phyloP scores from a whole-genome alignment of 1,140 invertebrate species.

The Euura saliciscinereae region DNA sequence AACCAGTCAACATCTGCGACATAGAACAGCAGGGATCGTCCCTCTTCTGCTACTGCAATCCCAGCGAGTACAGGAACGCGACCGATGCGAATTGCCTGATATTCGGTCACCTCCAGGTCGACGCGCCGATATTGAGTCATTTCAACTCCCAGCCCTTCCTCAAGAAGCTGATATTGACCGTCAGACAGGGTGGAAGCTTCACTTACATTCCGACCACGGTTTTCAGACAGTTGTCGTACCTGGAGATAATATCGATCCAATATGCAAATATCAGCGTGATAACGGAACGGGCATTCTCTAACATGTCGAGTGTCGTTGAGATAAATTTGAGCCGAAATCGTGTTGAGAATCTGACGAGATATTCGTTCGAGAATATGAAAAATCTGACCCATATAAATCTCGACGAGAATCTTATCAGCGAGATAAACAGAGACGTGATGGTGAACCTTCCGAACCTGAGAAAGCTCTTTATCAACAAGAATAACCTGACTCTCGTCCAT shows the following conservation, averaged over 20 bases:
- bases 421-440: constrained; percentile 74
- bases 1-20: constrained; percentile 57
- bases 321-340: constrained; percentile 71
- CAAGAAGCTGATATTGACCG: constrained; percentile 71
- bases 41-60: constrained; percentile 59
- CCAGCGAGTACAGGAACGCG: constrained; percentile 43
- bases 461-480: constrained; percentile 70
- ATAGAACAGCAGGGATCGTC: constrained; percentile 46
- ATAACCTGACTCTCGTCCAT: constrained; percentile 75
- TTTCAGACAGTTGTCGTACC: constrained; percentile 67
- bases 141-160: constrained; percentile 74
- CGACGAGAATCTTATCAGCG: constrained; percentile 73
- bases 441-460: constrained; percentile 71
- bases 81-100: constrained; percentile 66
- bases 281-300: constrained; percentile 71
- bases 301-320: constrained; percentile 69
- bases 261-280: constrained; percentile 74
- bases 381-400: constrained; percentile 71
- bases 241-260: constrained; percentile 70
- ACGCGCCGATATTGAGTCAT: constrained; percentile 72
- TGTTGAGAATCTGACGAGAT: constrained; percentile 67
- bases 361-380: constrained; percentile 72
- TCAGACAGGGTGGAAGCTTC: constrained; percentile 68
- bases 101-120: constrained; percentile 66
- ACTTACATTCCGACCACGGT: constrained; percentile 73